Percentiles rank a stretch among this genome's conserved stretches.
phyloP scores from a whole-genome alignment of 1,140 invertebrate species.

The Medauroidea extradentata region DNA sequence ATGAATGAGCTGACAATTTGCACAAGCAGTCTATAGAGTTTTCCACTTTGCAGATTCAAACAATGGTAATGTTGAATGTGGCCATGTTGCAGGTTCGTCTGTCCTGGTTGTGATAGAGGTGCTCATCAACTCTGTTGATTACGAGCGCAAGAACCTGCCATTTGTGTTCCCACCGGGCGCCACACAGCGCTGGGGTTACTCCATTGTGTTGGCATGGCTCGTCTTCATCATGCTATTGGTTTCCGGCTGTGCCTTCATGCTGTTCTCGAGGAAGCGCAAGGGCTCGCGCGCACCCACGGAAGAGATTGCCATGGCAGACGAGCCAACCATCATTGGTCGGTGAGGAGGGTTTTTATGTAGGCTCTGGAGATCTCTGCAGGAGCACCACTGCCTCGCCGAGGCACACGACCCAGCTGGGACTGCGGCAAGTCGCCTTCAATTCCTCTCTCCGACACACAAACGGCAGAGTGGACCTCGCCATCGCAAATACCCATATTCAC shows the following conservation, averaged over 20 bases:
- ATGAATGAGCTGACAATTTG: too few species aligned
- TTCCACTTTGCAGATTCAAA: too few species aligned
- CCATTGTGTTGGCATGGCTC: slow-evolving; percentile 74
- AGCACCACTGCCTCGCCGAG: too few species aligned
- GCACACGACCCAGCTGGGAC: too few species aligned
- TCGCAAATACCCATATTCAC: too few species aligned
- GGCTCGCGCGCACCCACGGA: slow-evolving; percentile 72
- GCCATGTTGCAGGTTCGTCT: slow-evolving; percentile 56
- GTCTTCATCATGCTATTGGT: slow-evolving; percentile 67
- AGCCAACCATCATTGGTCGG: slow-evolving; percentile 77
- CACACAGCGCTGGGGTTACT: slow-evolving; percentile 62
- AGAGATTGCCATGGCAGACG: slow-evolving; percentile 75
- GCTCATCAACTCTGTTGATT: slow-evolving; percentile 63
- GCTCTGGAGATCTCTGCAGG: too few species aligned
- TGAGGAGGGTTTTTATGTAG: too few species aligned
- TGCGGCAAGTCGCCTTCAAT: too few species aligned
- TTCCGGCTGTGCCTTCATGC: slow-evolving; percentile 66
- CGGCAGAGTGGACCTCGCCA: too few species aligned
- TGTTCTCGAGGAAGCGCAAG: slow-evolving; percentile 70
- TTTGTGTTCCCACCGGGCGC: slow-evolving; percentile 65
- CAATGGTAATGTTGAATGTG: too few species aligned
- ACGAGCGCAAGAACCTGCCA: slow-evolving; percentile 60
- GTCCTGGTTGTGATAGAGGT: slow-evolving; percentile 79
- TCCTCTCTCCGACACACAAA: too few species aligned
- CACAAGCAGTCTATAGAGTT: too few species aligned